Percentiles rank a stretch among this genome's conserved stretches.
phyloP scores from a whole-genome alignment of 2,888 invertebrate species.

The Alentia gelatinosa region DNA sequence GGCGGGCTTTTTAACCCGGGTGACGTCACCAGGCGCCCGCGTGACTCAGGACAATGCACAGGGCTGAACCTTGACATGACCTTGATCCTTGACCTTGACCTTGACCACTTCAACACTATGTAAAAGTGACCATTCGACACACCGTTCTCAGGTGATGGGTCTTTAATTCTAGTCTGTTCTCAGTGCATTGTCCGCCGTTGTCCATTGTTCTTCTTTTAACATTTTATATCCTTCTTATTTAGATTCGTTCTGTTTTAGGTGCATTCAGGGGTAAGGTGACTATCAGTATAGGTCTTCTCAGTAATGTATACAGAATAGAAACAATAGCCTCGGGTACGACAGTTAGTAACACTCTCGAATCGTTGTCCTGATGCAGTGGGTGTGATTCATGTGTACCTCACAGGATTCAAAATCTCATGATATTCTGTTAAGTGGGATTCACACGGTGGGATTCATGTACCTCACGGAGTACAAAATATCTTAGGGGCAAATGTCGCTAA shows the following conservation, averaged over 20 bases:
- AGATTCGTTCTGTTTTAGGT: not conserved
- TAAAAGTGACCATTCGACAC: not conserved
- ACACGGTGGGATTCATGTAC: too few species aligned
- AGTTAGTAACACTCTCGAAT: too few species aligned
- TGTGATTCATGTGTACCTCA: too few species aligned
- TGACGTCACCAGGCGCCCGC: not conserved
- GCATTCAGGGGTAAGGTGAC: too few species aligned
- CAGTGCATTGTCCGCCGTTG: not conserved
- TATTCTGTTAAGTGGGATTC: too few species aligned
- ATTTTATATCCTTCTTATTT: not conserved
- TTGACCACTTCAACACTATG: not conserved
- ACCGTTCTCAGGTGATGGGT: not conserved
- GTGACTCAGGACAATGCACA: not conserved
- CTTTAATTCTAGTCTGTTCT: not conserved
- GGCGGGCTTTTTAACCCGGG: not conserved
- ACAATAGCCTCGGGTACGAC: too few species aligned
- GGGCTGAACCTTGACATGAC: not conserved
- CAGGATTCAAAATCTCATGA: too few species aligned
- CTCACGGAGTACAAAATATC: too few species aligned
- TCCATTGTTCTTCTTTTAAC: not conserved
- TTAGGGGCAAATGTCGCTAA: too few species aligned
- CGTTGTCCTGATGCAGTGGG: too few species aligned
- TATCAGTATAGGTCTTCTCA: too few species aligned
- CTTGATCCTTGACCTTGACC: not conserved
- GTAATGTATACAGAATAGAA: too few species aligned